A percentile compares a stretch with the other conserved stretches of the same genome.
Conservation (phyloP, 2,888 invertebrate species). For the Parnassius smintheus region DNA sequence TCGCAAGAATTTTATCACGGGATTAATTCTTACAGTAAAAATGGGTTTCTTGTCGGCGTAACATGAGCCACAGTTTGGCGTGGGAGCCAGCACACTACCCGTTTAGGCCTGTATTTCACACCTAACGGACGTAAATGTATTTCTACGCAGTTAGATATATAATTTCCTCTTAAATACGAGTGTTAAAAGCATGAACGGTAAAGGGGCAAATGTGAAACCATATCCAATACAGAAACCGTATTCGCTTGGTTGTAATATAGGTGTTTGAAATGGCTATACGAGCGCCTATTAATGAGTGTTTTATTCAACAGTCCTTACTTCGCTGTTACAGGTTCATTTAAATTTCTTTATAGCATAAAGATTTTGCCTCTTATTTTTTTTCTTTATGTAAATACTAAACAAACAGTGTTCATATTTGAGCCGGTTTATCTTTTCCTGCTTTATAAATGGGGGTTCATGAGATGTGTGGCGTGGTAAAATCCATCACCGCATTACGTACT, state of each 20-base stretch:
- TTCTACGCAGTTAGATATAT: slow-evolving; percentile 72
- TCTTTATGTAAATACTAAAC: no score
- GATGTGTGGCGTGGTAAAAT: no score
- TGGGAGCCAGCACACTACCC: slow-evolving; percentile 69
- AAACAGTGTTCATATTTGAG: no score
- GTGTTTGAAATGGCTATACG: slow-evolving; percentile 59
- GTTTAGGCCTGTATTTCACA: slow-evolving; percentile 53
- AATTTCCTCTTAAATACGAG: slow-evolving; percentile 69
- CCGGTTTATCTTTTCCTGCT: slow-evolving; percentile 33
- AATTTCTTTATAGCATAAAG: neutral
- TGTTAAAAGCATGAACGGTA: slow-evolving; percentile 56
- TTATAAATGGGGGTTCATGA: no score
- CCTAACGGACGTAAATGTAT: slow-evolving; percentile 75
- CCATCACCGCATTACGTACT: no score
- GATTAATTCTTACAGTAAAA: slow-evolving; percentile 79
- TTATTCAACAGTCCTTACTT: slow-evolving; percentile 68
- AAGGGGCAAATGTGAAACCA: slow-evolving; percentile 62
- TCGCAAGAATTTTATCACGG: slow-evolving; percentile 80
- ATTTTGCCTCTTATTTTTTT: neutral
- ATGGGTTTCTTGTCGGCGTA: slow-evolving; percentile 72
- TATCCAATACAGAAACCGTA: slow-evolving; percentile 68
- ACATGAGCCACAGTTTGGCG: slow-evolving; percentile 70
- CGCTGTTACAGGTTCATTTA: slow-evolving; percentile 11
- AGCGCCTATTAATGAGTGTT: slow-evolving; percentile 66
- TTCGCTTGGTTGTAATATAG: slow-evolving; percentile 70